Percentiles rank a stretch among this genome's conserved stretches.
Evolutionary conservation across 2,797 vertebrate species (phyloP).

Genomic region (Anguilla anguilla): DNA sequence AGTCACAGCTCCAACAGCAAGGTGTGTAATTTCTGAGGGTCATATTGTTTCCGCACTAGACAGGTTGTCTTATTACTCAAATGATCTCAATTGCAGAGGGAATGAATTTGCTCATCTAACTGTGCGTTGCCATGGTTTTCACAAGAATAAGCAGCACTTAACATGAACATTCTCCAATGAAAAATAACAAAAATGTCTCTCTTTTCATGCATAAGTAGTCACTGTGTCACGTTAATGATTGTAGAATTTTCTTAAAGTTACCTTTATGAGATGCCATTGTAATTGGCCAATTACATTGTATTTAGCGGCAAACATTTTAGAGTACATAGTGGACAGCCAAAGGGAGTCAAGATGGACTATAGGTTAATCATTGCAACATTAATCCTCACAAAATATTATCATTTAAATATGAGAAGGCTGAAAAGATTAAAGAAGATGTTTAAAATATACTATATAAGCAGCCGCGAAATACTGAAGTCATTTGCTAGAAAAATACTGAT

Average conservation of each 20-base stretch:
- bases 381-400: not conserved
- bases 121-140: not conserved
- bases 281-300: not conserved
- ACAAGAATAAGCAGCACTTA: not conserved
- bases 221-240: not conserved
- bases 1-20: slow-evolving; percentile 41
- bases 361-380: not conserved
- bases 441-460: not conserved
- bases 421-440: not conserved
- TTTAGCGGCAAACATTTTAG: not conserved
- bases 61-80: slow-evolving; percentile 16
- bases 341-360: not conserved
- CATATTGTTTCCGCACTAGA: not conserved
- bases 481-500: not conserved
- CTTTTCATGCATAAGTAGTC: not conserved
- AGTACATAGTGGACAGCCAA: not conserved
- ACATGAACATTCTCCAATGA: not conserved
- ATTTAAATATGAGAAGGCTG: not conserved
- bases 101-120: not conserved
- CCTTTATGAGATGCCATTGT: not conserved
- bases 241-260: not conserved
- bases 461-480: no score
- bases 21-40: slow-evolving; percentile 55
- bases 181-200: not conserved
- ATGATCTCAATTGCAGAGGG: not conserved